phyloP scores from a whole-genome alignment of 2,113 vertebrate genomes.

The Rhombomys opimus region DNA sequence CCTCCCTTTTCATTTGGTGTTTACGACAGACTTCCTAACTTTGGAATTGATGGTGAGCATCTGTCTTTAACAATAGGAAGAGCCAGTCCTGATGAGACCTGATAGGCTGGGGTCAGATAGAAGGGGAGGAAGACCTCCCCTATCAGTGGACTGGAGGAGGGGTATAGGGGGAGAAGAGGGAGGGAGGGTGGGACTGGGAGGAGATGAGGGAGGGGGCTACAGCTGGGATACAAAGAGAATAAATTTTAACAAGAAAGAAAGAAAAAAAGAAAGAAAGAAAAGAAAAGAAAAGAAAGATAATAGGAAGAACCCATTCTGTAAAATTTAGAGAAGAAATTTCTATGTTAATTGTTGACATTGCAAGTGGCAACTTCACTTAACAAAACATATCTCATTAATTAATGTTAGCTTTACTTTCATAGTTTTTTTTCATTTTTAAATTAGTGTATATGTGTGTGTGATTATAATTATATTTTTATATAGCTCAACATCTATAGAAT shows the following conservation, averaged over 20 bases:
- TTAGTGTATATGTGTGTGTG: not conserved
- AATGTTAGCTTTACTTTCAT: slow-evolving; percentile 24
- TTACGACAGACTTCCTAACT: not conserved
- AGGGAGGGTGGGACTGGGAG: no score
- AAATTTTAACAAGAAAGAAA: no score
- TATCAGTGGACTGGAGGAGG: no score
- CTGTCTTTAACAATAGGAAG: not conserved
- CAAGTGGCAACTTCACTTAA: not conserved
- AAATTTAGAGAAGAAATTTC: not conserved
- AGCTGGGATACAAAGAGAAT: no score
- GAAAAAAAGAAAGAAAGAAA: no score
- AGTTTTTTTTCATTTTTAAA: not conserved
- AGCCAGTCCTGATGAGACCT: no score
- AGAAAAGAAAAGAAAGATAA: no score
- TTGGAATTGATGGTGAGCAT: not conserved
- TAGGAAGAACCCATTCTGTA: not conserved
- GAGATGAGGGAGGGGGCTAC: no score
- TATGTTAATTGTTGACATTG: not conserved
- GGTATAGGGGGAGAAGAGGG: no score
- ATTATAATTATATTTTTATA: not conserved
- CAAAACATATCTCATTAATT: not conserved
- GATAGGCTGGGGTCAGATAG: no score
- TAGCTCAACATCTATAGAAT: not conserved
- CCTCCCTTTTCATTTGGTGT: no score
- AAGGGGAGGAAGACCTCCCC: no score